These are phyloP conservation scores for Dascillus cervinus DNA, from an alignment of 2,888 invertebrate species.

Conservation along the genomic window DNA sequence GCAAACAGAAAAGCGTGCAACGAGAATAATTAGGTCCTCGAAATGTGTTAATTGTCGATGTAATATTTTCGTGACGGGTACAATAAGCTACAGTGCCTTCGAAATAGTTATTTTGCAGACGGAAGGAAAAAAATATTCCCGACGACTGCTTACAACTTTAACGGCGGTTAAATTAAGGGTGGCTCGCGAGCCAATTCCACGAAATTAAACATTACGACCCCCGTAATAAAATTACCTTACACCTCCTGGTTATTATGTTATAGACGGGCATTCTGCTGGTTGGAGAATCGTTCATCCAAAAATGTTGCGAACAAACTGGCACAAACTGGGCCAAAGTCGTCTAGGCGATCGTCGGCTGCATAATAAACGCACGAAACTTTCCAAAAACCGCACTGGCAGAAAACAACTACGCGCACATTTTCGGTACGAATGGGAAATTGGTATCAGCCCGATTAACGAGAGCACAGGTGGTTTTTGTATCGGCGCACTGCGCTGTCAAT, in stretches of 20 bases:
- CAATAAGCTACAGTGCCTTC: no score
- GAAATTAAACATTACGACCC: no score
- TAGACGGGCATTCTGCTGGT: conserved; percentile 48
- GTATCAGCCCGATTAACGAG: no score
- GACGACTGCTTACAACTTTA: no score
- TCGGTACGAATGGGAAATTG: no score
- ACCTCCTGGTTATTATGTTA: conserved; percentile 53
- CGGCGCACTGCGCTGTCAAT: no score
- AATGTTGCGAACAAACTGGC: conserved; percentile 7
- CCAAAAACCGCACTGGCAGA: conserved; percentile 10
- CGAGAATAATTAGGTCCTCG: conserved; percentile 15
- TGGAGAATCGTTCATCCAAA: conserved; percentile 10
- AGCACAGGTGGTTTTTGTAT: conserved; percentile 14
- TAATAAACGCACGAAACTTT: conserved; percentile 16
- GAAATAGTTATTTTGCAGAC: no score
- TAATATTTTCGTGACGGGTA: conserved; percentile 6
- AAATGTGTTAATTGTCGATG: conserved; percentile 16
- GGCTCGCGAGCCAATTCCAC: no score
- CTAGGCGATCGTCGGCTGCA: conserved; percentile 9
- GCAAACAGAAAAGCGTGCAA: conserved; percentile 13
- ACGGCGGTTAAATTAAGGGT: no score
- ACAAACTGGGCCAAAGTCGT: conserved; percentile 16
- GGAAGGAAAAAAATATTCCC: no score
- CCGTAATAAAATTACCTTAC: conserved; percentile 57
- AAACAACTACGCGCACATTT: no score